A percentile compares a stretch with the other conserved stretches of the same genome.
phyloP scores from a whole-genome alignment of 2,797 vertebrate species.

The Limosa lapponica region DNA sequence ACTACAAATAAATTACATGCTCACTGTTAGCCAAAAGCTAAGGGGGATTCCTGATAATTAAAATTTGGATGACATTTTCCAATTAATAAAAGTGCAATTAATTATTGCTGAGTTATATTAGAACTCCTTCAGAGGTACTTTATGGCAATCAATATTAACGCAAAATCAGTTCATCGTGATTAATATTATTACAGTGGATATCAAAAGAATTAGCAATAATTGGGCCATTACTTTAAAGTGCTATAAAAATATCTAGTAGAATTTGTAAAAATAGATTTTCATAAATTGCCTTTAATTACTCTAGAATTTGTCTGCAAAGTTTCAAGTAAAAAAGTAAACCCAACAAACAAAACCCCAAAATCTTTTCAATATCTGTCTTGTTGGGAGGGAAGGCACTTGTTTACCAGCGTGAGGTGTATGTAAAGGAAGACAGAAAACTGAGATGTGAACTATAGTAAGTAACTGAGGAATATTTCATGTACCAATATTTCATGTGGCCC shows the following conservation, averaged over 20 bases:
- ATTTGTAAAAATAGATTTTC: neutral
- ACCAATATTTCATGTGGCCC: neutral
- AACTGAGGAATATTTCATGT: neutral
- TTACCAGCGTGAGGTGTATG: neutral
- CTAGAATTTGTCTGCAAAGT: neutral
- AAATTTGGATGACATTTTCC: conserved; percentile 13
- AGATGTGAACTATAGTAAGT: neutral
- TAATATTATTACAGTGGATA: conserved; percentile 5
- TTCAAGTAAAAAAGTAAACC: neutral
- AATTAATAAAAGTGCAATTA: neutral
- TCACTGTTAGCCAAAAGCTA: neutral
- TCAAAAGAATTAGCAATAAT: conserved; percentile 31
- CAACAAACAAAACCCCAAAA: neutral
- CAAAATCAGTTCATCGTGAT: neutral
- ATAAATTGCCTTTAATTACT: neutral
- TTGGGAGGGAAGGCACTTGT: neutral
- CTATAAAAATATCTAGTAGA: neutral
- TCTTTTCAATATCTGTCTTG: neutral
- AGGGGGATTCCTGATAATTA: neutral
- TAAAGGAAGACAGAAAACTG: neutral
- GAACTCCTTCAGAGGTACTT: conserved; percentile 21
- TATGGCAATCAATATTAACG: neutral
- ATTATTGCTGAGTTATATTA: conserved; percentile 1
- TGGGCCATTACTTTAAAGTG: neutral
- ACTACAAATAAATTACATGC: neutral